Evolutionary conservation across 2,113 vertebrate species (phyloP).

Genomic region (Piliocolobus tephrosceles): DNA sequence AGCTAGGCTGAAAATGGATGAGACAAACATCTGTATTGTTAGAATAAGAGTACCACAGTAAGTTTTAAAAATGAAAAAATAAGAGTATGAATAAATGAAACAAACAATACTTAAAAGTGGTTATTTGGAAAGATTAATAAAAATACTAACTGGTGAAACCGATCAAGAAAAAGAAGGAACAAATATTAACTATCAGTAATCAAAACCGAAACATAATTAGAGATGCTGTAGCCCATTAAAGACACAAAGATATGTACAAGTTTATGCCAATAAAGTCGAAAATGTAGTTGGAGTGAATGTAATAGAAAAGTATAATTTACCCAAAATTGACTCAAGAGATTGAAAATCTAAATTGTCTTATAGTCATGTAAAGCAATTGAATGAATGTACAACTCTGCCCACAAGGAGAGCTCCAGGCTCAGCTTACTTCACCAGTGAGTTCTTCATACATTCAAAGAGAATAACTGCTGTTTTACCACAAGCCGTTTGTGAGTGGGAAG

Average conservation of each 20-base stretch:
- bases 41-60: neutral
- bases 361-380: neutral
- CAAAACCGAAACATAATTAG: neutral
- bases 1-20: neutral
- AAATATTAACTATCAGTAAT: neutral
- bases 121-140: neutral
- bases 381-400: neutral
- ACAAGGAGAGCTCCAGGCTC: neutral
- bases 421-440: neutral
- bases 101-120: neutral
- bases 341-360: neutral
- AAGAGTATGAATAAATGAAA: neutral
- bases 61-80: neutral
- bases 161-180: neutral
- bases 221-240: neutral
- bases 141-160: neutral
- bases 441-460: neutral
- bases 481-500: no score
- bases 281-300: neutral
- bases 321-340: neutral
- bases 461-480: neutral
- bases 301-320: neutral
- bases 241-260: neutral
- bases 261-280: neutral
- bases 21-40: neutral